Evolutionary conservation across 2,113 vertebrate species (phyloP), one percentile per base, ranked within the genome.

Genomic region (Nerophis lumbriciformis): DNA sequence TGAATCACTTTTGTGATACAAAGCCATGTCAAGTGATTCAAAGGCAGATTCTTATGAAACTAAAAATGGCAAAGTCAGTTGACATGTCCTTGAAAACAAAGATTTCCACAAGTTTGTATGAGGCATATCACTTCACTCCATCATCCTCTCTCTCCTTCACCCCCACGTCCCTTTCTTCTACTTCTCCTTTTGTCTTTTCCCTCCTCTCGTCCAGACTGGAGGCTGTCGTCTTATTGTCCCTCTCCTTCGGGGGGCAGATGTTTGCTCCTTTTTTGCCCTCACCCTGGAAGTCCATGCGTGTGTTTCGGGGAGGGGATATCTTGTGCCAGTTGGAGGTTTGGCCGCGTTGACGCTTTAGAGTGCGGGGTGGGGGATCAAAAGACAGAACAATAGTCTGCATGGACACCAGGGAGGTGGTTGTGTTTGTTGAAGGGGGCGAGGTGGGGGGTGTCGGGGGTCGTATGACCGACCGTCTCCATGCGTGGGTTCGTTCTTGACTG

Each of bases 131-230:
- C 36, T 58, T 62, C 59, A 69, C 59, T 70, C 58, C 21, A 28
- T 28, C 1, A 14, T 36, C 49, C 48, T 45, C 56, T 63, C 64
- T 69, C 61, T 16, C 61, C 28, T 50, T 68, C 49, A 28, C 28
- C 28, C 61, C 71, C 74, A 45, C 68, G 37, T 75, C 73, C 28
- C 28, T 28, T 39, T 79, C 9, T 0, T 73, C 80, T 60, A 81
- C 88, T 88, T 84, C 87, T 68, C 62, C 19, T 62, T 80, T 85
- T 85, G 85, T 77, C 72, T 77, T 78, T 75, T 53, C 77, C 1
- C 50, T n/a, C 52, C 55, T 64, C 68, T 0, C 13, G 69, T 73
- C 88, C 89, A 88, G 87, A 28, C 28, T 28, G 28, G 28, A 28
- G 28, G 28, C 88, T 89, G 89, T 71, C 73, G 16, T 39, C 19